Percentiles rank a stretch among this genome's conserved stretches.
Conservation (phyloP, 2,113 vertebrate genomes). For the Gopherus flavomarginatus region DNA sequence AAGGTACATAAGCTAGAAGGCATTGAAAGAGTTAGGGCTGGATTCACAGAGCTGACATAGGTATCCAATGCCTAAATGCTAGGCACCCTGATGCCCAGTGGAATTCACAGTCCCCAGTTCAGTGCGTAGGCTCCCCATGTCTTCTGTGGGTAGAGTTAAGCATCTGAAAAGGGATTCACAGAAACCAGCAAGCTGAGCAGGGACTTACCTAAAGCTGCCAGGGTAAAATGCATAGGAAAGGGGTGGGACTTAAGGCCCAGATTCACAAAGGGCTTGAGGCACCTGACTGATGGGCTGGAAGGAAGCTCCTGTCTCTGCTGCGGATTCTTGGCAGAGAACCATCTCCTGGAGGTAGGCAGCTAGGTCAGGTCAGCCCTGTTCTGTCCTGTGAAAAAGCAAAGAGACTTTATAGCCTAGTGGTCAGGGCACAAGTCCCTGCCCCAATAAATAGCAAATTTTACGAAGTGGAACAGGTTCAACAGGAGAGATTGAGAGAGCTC, state of each 20-base stretch:
- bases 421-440: not conserved
- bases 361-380: not conserved
- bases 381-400: not conserved
- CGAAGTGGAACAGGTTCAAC: not conserved
- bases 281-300: not conserved
- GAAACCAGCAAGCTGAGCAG: not conserved
- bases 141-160: not conserved
- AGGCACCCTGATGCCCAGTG: not conserved
- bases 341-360: not conserved
- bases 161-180: not conserved
- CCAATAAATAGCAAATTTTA: not conserved
- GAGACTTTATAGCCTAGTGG: not conserved
- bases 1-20: not conserved
- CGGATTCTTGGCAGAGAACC: not conserved
- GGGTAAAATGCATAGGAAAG: not conserved
- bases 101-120: not conserved
- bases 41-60: not conserved
- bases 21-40: not conserved
- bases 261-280: not conserved
- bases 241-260: not conserved
- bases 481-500: not conserved
- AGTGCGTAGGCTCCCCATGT: not conserved
- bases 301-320: not conserved
- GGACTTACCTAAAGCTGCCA: not conserved
- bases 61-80: not conserved